Evolutionary conservation across 2,797 vertebrate genomes (phyloP).

Genomic region (Gila robusta): DNA sequence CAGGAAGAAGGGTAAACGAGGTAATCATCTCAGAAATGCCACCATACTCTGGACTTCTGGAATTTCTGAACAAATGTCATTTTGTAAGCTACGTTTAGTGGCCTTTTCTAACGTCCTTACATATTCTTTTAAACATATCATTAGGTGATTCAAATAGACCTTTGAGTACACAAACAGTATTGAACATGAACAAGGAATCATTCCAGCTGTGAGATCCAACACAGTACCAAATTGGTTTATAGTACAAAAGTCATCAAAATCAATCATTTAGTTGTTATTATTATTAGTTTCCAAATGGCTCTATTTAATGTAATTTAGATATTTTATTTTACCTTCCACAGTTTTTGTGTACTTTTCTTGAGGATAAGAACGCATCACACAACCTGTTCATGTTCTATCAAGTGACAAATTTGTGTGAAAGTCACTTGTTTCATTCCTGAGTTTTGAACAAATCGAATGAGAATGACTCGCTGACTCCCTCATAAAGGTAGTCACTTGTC

Average conservation of each 20-base stretch:
- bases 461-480: neutral
- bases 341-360: neutral
- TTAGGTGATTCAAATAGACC: neutral
- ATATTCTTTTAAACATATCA: neutral
- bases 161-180: neutral
- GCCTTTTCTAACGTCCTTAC: neutral
- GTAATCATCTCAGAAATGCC: constrained; percentile 45
- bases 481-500: neutral
- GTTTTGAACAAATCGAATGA: neutral
- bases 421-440: neutral
- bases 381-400: neutral
- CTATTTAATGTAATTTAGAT: neutral
- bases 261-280: neutral
- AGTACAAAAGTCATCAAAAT: neutral
- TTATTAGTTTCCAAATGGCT: neutral
- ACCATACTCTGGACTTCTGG: neutral
- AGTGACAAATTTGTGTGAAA: neutral
- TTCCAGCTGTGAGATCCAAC: neutral
- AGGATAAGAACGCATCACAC: neutral
- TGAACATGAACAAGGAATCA: neutral
- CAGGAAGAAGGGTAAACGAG: constrained; percentile 30
- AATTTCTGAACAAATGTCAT: constrained; percentile 17
- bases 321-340: neutral
- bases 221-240: neutral
- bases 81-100: neutral